Base-by-base conservation (phyloP, 1,140 invertebrate genomes). In the Idris sp. region DNA sequence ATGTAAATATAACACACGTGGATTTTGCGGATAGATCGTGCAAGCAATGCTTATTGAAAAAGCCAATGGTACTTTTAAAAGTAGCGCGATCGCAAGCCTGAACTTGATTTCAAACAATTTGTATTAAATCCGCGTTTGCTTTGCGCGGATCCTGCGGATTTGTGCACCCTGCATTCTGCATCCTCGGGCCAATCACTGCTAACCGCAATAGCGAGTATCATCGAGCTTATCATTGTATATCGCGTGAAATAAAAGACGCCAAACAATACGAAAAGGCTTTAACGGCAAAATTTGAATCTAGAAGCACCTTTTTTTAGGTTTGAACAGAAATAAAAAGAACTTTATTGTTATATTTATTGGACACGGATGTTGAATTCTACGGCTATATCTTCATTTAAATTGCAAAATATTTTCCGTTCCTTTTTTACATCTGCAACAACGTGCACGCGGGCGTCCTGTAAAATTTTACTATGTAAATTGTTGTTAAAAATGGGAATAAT, bases 1-100 rank as follows among this genome's bases (percentile, higher is more conserved):
- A 61, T 61, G 58, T 62, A 62, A 62, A 62, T 49, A 31, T 62
- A 48, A 49, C 25, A 30, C 13, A 40, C 14, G 30, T 11, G 44
- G 14, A 61, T 56, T 56, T 56, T 33, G 53, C 6, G 38, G 10
- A 4, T 18, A 33, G 38, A 43, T 61, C 8, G 33, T 13, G 10
- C 19, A 6, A 11, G n/a, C n/a, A n/a, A n/a, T 35, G 38, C 38
- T 53, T 64, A 43, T 53, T 64, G 36, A 44, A 43, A 64, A 51
- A 51, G 48, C 36, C 46, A 51, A 26, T 15, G 25, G 40, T 9
- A 49, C 33, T 41, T 61, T 48, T 22, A 40, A 35, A 22, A 40
- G n/a, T 59, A 6, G 8, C 54, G 30, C 56, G 43, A 38, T 53
- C 15, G 40, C 41, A 26, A 56, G 13, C 43, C n/a, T n/a, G 46